A percentile compares a stretch with the other conserved stretches of the same genome.
Evolutionary conservation across 2,888 invertebrate genomes (phyloP).

Genomic region (Ophion slaviceki): DNA sequence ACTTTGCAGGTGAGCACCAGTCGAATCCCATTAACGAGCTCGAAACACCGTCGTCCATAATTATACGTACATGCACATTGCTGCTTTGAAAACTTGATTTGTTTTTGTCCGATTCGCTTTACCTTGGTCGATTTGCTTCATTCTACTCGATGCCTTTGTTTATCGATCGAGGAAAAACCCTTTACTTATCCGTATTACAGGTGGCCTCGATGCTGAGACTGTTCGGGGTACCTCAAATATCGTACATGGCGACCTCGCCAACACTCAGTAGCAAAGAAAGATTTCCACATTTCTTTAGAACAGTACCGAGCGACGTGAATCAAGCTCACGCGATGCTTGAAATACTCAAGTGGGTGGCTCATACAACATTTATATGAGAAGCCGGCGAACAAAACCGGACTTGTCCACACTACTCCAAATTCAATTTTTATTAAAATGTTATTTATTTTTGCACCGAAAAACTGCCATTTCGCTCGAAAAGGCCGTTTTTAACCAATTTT

Average conservation of each 20-base stretch:
- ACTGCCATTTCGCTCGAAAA: too few species aligned
- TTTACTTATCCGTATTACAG: conserved; percentile 71
- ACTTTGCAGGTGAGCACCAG: conserved; percentile 82
- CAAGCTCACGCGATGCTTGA: conserved; percentile 85
- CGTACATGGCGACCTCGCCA: conserved; percentile 85
- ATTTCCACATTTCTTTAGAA: conserved; percentile 85
- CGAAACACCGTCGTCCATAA: not conserved
- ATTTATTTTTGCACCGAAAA: too few species aligned
- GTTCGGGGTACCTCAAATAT: conserved; percentile 85
- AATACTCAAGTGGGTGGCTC: conserved; percentile 83
- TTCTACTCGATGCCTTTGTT: not conserved
- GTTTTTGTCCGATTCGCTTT: not conserved
- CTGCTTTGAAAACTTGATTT: not conserved
- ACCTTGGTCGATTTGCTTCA: too few species aligned
- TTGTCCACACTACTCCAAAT: too few species aligned
- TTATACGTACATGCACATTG: not conserved
- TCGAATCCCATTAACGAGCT: not conserved
- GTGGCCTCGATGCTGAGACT: conserved; percentile 84
- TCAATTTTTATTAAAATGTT: too few species aligned
- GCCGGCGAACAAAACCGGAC: too few species aligned
- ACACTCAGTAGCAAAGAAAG: conserved; percentile 84
- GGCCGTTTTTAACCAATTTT: too few species aligned
- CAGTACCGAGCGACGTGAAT: conserved; percentile 85
- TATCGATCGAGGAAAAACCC: not conserved
- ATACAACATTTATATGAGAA: not conserved